Base-by-base conservation (phyloP, 1,140 invertebrate species). In the Proctacanthus coquilletti region DNA sequence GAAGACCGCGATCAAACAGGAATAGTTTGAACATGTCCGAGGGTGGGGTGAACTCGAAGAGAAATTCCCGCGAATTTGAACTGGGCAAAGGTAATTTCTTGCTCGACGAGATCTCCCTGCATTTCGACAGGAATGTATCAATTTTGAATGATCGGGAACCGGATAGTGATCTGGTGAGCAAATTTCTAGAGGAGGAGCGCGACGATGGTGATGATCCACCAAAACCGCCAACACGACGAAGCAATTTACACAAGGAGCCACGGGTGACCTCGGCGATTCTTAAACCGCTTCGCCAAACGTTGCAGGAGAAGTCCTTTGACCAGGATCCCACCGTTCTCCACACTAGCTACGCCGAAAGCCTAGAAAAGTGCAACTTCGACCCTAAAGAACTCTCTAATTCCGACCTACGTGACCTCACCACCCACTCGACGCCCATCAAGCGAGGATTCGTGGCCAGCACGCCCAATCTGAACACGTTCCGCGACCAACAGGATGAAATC, bases 381-480 rank as follows among this genome's bases (percentile, higher is more conserved):
- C 18, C 39, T 5, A 32, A 42, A 20, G 43, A 47, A 25, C 13
- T 43, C 11, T 20, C 41, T 8, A 38, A 18, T 5, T 37, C 40
- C 4, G 34, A 41, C 27, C n/a, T 32, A 21, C 18, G 8, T 39
- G 9, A 32, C 21, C 5, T n/a, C 40, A 3, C 15, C 18, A 8
- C 35, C n/a, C 18, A 2, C 34, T 44, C 10, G 36, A 47, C 6
- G 13, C 42, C 5, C 36, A 45, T 50, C n/a, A 58, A 56, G 36
- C 45, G 52, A 2, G 66, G 60, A 23, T 52, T 66, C 27, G 70
- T 73, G 1, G 63, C 65, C 19, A 76, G 73, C 38, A 77, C 75
- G 11, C 75, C 75, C 0, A 74, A 79, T 54, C 47, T 79, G 13
- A 66, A 69, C 27, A 63, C 63, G 4, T 62, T 58, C 32, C 50